These are phyloP conservation scores for Drosophila punjabiensis DNA, from an alignment of 1,140 invertebrate genomes.

Conservation along the genomic window DNA sequence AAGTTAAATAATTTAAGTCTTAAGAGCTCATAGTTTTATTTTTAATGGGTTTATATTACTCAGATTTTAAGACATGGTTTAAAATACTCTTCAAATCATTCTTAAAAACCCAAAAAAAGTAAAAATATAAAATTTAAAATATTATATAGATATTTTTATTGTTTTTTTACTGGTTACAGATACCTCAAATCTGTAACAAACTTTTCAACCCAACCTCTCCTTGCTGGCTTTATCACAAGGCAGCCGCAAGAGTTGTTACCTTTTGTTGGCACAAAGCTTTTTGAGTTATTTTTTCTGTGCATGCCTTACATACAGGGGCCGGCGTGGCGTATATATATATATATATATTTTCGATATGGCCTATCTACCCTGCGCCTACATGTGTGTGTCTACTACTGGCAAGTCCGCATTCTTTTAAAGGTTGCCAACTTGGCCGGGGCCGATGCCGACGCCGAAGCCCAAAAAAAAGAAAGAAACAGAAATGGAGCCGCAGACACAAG, in stretches of 20 bases:
- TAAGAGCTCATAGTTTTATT: background rate
- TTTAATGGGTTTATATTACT: too few species aligned
- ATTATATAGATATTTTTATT: background rate
- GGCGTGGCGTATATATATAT: slow-evolving; percentile 2
- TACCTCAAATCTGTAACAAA: slow-evolving; percentile 4
- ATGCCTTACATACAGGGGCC: slow-evolving; percentile 53
- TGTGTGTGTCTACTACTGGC: slow-evolving; percentile 70
- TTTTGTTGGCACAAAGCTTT: slow-evolving; percentile 73
- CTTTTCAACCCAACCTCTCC: slow-evolving; percentile 32
- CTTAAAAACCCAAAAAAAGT: background rate
- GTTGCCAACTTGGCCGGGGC: slow-evolving; percentile 70
- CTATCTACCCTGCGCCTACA: slow-evolving; percentile 48
- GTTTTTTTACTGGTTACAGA: background rate
- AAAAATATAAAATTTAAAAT: accelerated
- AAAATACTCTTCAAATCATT: background rate
- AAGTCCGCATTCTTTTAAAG: slow-evolving; percentile 82
- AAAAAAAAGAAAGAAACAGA: slow-evolving; percentile 46
- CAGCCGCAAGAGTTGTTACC: slow-evolving; percentile 57
- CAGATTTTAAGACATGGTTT: background rate
- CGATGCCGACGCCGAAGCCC: slow-evolving; percentile 25
- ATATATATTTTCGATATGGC: slow-evolving; percentile 52
- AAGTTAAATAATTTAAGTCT: background rate
- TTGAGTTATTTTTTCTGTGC: slow-evolving; percentile 73
- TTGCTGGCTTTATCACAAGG: slow-evolving; percentile 45
- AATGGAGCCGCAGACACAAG: slow-evolving; percentile 14